Evolutionary conservation across 2,888 invertebrate species (phyloP), one percentile per base, ranked within the genome.

Genomic region (Clepsis dumicolana): DNA sequence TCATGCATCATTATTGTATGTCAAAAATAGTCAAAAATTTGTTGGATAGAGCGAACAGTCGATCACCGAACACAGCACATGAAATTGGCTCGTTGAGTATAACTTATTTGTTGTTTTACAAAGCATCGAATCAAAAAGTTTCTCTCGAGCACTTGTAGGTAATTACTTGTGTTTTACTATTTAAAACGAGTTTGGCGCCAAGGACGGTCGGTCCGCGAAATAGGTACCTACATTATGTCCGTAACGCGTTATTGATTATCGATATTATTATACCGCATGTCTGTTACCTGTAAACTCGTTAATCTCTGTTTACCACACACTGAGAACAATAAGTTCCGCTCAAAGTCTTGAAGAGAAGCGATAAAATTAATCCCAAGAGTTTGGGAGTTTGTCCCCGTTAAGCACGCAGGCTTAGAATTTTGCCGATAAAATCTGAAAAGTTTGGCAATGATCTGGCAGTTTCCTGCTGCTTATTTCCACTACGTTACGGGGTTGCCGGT

Each of bases 311-410:
- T 41, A 27, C 54, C 27, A 29, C 54, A 54, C 54, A 29, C 54
- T 29, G 16, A 54, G 54, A 54, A 54, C 54, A 54, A 54, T 29
- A 54, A 41, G 59, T 59, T 41, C 38, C 57, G 14, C n/a, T 18
- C 59, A n/a, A 27, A 41, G 25, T 25, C 25, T 27, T 41, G 41
- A 59, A 25, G 59, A 54, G 54, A 41, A 24, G 25, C 59, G 41
- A 41, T 59, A 16, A 25, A 41, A 41, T 41, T 59, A 59, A 59
- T 59, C 59, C 59, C 25, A 38, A 25, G 59, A 59, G 59, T 59
- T 59, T 41, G 57, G 21, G 57, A 59, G 38, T 25, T 59, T 59
- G 38, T 59, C 59, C 25, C 54, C 54, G 54, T 54, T 25, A 41
- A 10, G 24, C 59, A 59, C 38, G 57, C 38, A 24, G 59, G 41